Percentiles rank a stretch among this genome's conserved stretches.
Evolutionary conservation across 2,113 vertebrate species (phyloP).

Genomic region (Nibea albiflora): DNA sequence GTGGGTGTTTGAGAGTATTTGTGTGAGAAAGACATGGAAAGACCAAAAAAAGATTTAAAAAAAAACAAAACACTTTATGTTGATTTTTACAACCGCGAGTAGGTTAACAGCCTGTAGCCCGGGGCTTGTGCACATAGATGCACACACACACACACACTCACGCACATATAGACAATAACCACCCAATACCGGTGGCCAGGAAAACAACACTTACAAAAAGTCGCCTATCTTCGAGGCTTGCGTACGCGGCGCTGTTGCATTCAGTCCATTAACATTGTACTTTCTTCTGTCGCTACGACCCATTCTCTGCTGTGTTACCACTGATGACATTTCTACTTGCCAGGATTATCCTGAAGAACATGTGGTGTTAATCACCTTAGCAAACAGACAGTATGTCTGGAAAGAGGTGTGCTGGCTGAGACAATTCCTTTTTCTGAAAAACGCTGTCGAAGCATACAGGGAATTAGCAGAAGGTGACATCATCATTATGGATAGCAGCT

Average conservation of each 20-base stretch:
- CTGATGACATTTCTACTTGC: conserved; percentile 41
- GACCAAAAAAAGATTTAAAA: background rate
- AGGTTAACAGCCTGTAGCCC: background rate
- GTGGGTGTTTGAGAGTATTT: conserved; percentile 47
- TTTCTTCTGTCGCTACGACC: background rate
- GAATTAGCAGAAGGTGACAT: conserved; percentile 73
- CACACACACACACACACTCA: too few species aligned
- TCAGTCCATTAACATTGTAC: background rate
- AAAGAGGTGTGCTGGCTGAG: conserved; percentile 39
- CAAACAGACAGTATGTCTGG: conserved; percentile 49
- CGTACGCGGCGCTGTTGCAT: background rate
- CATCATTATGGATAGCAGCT: conserved; percentile 57
- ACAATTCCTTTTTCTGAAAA: conserved; percentile 54
- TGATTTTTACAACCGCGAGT: conserved; percentile 15
- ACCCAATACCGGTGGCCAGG: background rate
- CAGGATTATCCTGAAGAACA: conserved; percentile 63
- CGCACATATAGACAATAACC: background rate
- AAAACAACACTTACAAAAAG: background rate
- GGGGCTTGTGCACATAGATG: background rate
- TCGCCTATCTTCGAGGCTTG: too few species aligned
- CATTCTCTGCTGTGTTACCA: conserved; percentile 18
- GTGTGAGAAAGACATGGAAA: conserved; percentile 1
- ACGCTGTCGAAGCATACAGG: conserved; percentile 55
- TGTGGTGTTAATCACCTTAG: conserved; percentile 70
- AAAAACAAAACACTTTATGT: conserved; percentile 3